Percentiles rank a stretch among this genome's conserved stretches.
These are phyloP conservation scores for Drosophila borborema DNA, from an alignment of 2,888 invertebrate species.

Conservation along the genomic window DNA sequence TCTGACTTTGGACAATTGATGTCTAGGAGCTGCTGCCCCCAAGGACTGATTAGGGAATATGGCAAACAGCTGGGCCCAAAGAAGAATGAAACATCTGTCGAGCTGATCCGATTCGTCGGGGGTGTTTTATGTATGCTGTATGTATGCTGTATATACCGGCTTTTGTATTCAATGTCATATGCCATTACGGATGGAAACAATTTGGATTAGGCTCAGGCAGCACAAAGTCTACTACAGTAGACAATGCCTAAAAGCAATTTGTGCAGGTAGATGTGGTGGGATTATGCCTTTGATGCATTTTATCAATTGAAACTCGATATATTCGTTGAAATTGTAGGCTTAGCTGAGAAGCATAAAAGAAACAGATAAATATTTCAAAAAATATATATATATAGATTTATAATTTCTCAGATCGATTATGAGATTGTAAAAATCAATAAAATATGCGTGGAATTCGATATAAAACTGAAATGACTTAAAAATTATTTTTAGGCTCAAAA, in stretches of 20 bases:
- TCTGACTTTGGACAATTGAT: constrained; percentile 23
- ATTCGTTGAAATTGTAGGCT: neutral
- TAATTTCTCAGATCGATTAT: neutral
- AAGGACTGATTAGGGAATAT: constrained; percentile 41
- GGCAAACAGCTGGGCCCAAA: constrained; percentile 44
- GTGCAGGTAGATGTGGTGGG: constrained; percentile 17
- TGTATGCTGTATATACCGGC: neutral
- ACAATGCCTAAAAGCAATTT: constrained; percentile 19
- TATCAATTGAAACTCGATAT: neutral
- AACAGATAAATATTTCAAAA: neutral
- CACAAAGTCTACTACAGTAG: constrained; percentile 16
- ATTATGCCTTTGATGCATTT: neutral
- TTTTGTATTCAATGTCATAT: constrained; percentile 39
- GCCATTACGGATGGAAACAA: constrained; percentile 43
- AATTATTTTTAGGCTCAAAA: neutral
- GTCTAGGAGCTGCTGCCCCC: constrained; percentile 29
- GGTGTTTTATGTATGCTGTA: constrained; percentile 33
- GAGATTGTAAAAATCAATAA: neutral
- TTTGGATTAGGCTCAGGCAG: constrained; percentile 1
- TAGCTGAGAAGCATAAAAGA: neutral
- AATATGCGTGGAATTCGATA: neutral
- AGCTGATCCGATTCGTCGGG: constrained; percentile 32
- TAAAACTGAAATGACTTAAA: neutral
- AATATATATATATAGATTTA: neutral
- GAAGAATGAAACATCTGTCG: constrained; percentile 47